Percentiles rank a stretch among this genome's conserved stretches.
Conservation (phyloP, 2,888 invertebrate species). For the Lamproptera curius region DNA sequence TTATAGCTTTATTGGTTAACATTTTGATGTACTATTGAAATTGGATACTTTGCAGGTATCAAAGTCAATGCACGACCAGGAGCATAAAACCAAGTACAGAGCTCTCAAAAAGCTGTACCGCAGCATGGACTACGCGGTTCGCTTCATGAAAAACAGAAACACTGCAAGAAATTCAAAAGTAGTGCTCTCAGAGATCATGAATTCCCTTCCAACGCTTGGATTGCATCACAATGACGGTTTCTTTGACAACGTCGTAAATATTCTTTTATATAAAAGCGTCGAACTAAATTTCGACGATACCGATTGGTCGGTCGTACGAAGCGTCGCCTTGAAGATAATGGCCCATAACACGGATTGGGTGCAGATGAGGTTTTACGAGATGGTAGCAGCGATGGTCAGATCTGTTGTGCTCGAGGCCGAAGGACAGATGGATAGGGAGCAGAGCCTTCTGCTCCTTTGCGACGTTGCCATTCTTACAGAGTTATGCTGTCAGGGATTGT, state of each 20-base stretch:
- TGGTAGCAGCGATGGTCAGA: conserved; percentile 73
- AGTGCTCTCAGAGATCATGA: conserved; percentile 66
- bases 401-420: conserved; percentile 74
- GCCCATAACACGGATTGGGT: conserved; percentile 77
- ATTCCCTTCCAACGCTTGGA: conserved; percentile 75
- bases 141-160: conserved; percentile 54
- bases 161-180: conserved; percentile 42
- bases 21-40: background rate
- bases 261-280: conserved; percentile 50
- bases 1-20: background rate
- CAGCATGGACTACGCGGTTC: conserved; percentile 57
- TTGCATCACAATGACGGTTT: conserved; percentile 77
- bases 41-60: conserved; percentile 42
- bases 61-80: conserved; percentile 52
- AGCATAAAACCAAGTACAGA: conserved; percentile 59
- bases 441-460: conserved; percentile 73
- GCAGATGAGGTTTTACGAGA: conserved; percentile 71
- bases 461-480: conserved; percentile 79
- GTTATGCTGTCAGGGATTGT: conserved; percentile 80
- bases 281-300: conserved; percentile 50
- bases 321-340: conserved; percentile 73
- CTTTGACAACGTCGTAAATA: conserved; percentile 62
- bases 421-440: conserved; percentile 59
- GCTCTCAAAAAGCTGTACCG: conserved; percentile 51
- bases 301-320: conserved; percentile 54